These are phyloP conservation scores for Ochropleura plecta DNA, from an alignment of 2,888 invertebrate species.

Conservation along the genomic window DNA sequence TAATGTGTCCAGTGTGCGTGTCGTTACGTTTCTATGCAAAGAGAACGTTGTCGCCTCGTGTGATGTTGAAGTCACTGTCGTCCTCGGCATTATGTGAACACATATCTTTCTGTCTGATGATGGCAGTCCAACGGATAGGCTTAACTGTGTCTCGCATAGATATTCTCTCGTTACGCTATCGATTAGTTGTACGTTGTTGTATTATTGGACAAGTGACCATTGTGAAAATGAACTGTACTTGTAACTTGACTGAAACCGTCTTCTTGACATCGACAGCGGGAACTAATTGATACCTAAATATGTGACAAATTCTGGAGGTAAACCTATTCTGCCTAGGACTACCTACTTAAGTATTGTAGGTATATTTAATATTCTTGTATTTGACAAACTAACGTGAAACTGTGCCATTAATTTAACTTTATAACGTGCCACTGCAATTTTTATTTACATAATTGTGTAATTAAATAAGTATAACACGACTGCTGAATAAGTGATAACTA, in stretches of 20 bases:
- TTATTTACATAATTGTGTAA: conserved; percentile 81
- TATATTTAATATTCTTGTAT: conserved; percentile 85
- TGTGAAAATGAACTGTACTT: conserved; percentile 71
- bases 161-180: conserved; percentile 73
- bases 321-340: conserved; percentile 75
- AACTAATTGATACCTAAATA: conserved; percentile 62
- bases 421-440: conserved; percentile 88
- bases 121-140: conserved; percentile 72
- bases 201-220: conserved; percentile 71
- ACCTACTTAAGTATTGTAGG: conserved; percentile 79
- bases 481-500: conserved; percentile 89
- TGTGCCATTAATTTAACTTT: conserved; percentile 90
- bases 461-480: conserved; percentile 88
- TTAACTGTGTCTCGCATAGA: conserved; percentile 62
- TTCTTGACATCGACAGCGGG: conserved; percentile 55
- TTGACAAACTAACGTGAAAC: conserved; percentile 90
- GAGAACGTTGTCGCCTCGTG: conserved; percentile 49
- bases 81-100: conserved; percentile 75
- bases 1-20: conserved; percentile 79
- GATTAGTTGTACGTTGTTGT: conserved; percentile 73
- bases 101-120: conserved; percentile 82
- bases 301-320: conserved; percentile 68
- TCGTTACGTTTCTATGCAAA: conserved; percentile 68
- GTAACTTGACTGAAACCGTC: conserved; percentile 63
- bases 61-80: conserved; percentile 63